phyloP scores from a whole-genome alignment of 1,140 invertebrate species.

The Elysia chlorotica region DNA sequence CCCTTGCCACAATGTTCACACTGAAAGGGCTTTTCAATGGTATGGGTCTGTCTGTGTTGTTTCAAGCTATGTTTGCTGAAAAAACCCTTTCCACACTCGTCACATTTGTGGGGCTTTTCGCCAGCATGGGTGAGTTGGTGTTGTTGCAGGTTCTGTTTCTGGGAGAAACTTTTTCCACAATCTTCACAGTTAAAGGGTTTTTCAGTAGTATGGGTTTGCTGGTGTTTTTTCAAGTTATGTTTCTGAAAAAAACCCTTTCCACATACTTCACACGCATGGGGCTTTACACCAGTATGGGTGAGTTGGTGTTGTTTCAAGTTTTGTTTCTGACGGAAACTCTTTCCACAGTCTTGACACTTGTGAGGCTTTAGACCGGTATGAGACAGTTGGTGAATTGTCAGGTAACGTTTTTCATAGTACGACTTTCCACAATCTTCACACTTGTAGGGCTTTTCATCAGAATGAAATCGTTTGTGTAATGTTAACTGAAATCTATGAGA shows the following conservation, averaged over 20 bases:
- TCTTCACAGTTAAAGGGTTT: constrained; percentile 8
- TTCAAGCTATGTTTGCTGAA: constrained; percentile 14
- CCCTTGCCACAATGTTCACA: constrained; percentile 23
- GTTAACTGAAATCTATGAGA: no score
- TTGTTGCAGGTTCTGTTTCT: constrained; percentile 5
- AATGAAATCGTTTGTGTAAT: no score
- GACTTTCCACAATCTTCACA: no score
- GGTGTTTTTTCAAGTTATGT: not conserved
- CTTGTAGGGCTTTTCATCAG: no score
- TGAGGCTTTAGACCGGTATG: constrained; percentile 9
- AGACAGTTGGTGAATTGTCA: not conserved
- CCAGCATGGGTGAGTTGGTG: constrained; percentile 27
- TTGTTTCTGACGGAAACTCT: not conserved
- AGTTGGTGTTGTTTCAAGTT: constrained; percentile 17
- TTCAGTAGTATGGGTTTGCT: constrained; percentile 5
- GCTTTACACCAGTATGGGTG: constrained; percentile 18
- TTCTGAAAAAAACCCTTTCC: not conserved
- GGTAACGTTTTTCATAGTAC: no score
- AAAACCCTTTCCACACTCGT: constrained; percentile 31
- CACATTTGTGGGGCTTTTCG: constrained; percentile 25
- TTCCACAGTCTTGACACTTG: constrained; percentile 14
- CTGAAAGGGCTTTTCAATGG: constrained; percentile 33
- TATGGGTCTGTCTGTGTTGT: constrained; percentile 31
- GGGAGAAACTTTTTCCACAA: constrained; percentile 13
- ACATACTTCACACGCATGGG: constrained; percentile 7